Conservation (phyloP, 2,888 invertebrate species). For the Melieria crassipennis region DNA sequence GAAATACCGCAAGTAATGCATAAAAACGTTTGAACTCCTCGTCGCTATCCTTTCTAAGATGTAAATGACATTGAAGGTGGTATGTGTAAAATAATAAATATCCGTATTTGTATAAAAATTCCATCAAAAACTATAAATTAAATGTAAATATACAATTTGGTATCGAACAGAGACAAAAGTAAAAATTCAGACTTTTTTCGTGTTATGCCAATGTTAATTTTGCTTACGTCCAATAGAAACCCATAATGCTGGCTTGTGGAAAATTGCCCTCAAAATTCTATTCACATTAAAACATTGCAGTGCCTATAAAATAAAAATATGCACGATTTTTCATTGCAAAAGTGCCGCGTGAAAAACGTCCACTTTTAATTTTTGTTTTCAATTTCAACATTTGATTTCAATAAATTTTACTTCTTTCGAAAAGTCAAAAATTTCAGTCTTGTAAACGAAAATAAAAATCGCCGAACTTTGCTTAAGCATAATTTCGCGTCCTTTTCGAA, state of each 20-base stretch:
- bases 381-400: slow-evolving; percentile 19
- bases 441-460: slow-evolving; percentile 31
- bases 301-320: too few relatives aligned
- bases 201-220: slow-evolving; percentile 20
- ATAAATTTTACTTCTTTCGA: slow-evolving; percentile 40
- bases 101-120: slow-evolving; percentile 35
- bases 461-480: neutral
- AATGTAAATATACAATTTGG: slow-evolving; percentile 43
- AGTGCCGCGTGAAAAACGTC: too few relatives aligned
- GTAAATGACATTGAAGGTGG: slow-evolving; percentile 5
- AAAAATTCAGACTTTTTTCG: slow-evolving; percentile 46
- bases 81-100: slow-evolving; percentile 16
- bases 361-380: slow-evolving; percentile 10
- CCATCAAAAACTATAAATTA: slow-evolving; percentile 8
- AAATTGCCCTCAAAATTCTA: neutral
- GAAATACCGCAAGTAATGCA: slow-evolving; percentile 37
- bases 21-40: slow-evolving; percentile 32
- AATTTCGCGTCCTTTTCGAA: neutral
- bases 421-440: slow-evolving; percentile 41
- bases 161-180: slow-evolving; percentile 38
- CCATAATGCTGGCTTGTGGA: neutral
- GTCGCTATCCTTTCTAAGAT: slow-evolving; percentile 3
- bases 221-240: too few relatives aligned
- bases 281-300: too few relatives aligned
- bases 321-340: too few relatives aligned